Base-by-base conservation (phyloP, 2,797 vertebrate species). In the Oceanodroma leucorhoa region DNA sequence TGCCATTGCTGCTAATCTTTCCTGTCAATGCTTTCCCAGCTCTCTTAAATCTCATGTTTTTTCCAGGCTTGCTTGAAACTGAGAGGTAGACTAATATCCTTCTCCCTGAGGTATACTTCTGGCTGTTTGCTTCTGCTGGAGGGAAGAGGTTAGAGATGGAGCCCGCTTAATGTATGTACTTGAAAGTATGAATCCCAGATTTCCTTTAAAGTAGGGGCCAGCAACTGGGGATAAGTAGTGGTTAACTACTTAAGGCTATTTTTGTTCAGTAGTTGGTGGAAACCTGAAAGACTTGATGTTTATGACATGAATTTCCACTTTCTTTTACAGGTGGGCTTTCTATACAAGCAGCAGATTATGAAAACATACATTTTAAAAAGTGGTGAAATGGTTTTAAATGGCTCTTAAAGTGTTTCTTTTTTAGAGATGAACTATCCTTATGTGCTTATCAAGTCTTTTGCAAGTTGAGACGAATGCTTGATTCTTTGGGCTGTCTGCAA, bases 21-120 rank as follows among this genome's bases (percentile, higher is more conserved):
- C 73, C 72, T 97, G 92, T 97, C 94, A 60, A 0, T 79, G 94
- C 87, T 86, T 94, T 83, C 88, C 71, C 65, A 91, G 51, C 69
- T 89, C 90, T 92, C 92, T 67, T 95, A 80, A 96, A 90, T 95
- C 85, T 45, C 38, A 1, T 19, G 9, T 40, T 82, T 90, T 92
- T 97, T 95, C 71, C 8, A 67, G 62, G 23, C 87, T 96, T 92
- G 21, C 73, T 65, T 87, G 96, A 93, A 83, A 85, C 45, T 5
- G 38, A 91, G 90, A 82, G 50, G 83, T 73, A 94, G 85, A 80
- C 71, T 67, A 84, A 67, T 90, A 71, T 14, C 76, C 61, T 90
- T 93, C 60, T 96, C 79, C 89, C 90, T 41, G 89, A 79, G 89
- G 92, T 94, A 89, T 80, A 24, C 77, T 72, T 82, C 60, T 81